Percentiles rank a stretch among this genome's conserved stretches.
Evolutionary conservation across 2,888 invertebrate genomes (phyloP).

Genomic region (Strigamia maritima): DNA sequence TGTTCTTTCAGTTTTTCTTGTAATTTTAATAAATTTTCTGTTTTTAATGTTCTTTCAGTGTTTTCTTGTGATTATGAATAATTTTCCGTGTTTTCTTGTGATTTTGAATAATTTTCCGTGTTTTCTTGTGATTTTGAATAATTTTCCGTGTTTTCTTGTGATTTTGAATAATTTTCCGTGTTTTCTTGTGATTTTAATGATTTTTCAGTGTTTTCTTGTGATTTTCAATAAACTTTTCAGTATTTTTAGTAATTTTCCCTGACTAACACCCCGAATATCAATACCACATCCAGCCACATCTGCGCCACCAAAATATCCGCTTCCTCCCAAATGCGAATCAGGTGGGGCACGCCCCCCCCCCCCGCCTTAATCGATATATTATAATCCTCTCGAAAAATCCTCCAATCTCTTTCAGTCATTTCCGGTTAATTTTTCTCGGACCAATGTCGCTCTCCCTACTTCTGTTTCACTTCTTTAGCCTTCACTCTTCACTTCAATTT

Average conservation of each 20-base stretch:
- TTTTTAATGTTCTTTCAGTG: no score
- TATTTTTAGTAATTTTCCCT: slow-evolving; percentile 99
- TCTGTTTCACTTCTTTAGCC: slow-evolving; percentile 94
- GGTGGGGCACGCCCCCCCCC: slow-evolving; percentile 94
- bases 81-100: no score
- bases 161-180: no score
- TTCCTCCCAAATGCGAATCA: slow-evolving; percentile 92
- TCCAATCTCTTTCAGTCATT: slow-evolving; percentile 99
- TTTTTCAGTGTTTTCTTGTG: slow-evolving; percentile 97
- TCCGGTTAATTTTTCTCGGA: slow-evolving; percentile 87
- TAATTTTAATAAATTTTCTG: no score
- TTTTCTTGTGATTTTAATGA: no score
- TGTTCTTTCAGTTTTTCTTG: no score
- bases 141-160: no score
- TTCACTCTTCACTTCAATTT: no score
- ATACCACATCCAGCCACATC: slow-evolving; percentile 99
- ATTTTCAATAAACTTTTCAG: slow-evolving; percentile 98
- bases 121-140: no score
- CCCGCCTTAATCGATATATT: slow-evolving; percentile 97
- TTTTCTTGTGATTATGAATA: no score
- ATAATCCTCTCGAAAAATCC: slow-evolving; percentile 98
- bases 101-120: no score
- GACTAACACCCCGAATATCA: slow-evolving; percentile 97
- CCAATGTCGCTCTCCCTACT: slow-evolving; percentile 99
- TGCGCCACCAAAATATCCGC: slow-evolving; percentile 96